phyloP scores from a whole-genome alignment of 2,113 vertebrate species.

The Bostrychus sinensis region DNA sequence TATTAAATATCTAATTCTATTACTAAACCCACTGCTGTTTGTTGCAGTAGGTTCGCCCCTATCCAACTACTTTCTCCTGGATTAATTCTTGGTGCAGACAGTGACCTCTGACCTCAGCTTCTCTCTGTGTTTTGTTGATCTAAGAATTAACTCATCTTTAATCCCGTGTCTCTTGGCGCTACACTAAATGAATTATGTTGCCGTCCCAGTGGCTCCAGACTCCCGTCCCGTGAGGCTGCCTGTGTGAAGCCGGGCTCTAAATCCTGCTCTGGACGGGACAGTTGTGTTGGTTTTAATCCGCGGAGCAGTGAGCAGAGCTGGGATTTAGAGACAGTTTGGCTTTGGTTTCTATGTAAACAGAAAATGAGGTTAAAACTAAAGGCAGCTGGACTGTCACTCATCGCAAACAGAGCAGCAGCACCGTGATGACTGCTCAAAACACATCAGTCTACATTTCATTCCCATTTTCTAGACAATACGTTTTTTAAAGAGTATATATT shows the following conservation, averaged over 20 bases:
- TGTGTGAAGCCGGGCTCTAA: conserved; percentile 10
- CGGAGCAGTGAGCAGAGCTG: conserved; percentile 22
- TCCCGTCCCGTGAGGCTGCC: conserved; percentile 6
- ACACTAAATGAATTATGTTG: conserved; percentile 1
- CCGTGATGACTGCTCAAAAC: neutral
- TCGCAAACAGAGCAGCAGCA: conserved; percentile 10
- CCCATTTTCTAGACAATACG: no score
- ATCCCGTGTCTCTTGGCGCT: neutral
- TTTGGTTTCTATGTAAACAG: conserved; percentile 44
- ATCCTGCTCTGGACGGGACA: conserved; percentile 38
- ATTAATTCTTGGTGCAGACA: neutral
- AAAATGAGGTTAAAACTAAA: conserved; percentile 43
- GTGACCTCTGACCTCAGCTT: conserved; percentile 2
- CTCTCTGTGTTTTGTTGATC: neutral
- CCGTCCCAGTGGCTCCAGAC: conserved; percentile 12
- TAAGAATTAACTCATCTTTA: conserved; percentile 10
- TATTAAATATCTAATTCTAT: no score
- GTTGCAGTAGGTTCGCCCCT: no score
- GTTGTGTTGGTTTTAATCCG: conserved; percentile 40
- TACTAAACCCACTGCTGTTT: no score
- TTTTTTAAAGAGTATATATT: no score
- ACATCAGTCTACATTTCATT: neutral
- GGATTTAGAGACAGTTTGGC: conserved; percentile 54
- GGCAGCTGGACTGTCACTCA: conserved; percentile 47
- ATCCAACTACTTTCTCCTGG: neutral